These are phyloP conservation scores for Tricholaema leucomelas DNA, from an alignment of 2,113 vertebrate species.

Conservation along the genomic window DNA sequence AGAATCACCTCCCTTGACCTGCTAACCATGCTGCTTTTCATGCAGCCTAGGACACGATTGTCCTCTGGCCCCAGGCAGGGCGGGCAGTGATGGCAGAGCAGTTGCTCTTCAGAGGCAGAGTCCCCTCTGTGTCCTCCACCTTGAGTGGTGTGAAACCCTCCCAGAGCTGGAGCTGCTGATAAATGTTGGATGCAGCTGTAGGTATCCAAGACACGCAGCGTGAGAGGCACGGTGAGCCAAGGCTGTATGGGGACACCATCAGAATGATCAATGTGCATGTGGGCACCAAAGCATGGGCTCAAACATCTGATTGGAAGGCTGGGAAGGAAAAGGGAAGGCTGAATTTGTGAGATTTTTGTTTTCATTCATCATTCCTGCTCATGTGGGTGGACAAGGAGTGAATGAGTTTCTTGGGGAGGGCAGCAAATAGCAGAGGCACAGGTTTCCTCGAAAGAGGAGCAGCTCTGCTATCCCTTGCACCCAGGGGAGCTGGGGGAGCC, in stretches of 20 bases:
- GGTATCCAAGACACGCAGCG: background rate
- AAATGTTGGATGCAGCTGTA: background rate
- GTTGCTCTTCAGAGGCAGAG: background rate
- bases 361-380: constrained; percentile 34
- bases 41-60: no score
- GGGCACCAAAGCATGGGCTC: background rate
- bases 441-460: constrained; percentile 30
- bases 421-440: constrained; percentile 16
- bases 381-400: constrained; percentile 58
- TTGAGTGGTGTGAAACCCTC: background rate
- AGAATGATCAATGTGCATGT: background rate
- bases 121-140: background rate
- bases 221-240: background rate
- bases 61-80: background rate
- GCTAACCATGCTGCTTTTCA: no score
- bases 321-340: background rate
- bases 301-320: background rate
- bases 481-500: background rate
- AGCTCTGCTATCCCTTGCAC: background rate
- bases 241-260: background rate
- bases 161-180: background rate
- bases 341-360: constrained; percentile 39
- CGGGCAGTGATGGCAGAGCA: background rate
- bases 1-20: no score
- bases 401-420: constrained; percentile 43